Evolutionary conservation across 2,113 vertebrate genomes (phyloP).

Genomic region (Corythornis madagascariensis): DNA sequence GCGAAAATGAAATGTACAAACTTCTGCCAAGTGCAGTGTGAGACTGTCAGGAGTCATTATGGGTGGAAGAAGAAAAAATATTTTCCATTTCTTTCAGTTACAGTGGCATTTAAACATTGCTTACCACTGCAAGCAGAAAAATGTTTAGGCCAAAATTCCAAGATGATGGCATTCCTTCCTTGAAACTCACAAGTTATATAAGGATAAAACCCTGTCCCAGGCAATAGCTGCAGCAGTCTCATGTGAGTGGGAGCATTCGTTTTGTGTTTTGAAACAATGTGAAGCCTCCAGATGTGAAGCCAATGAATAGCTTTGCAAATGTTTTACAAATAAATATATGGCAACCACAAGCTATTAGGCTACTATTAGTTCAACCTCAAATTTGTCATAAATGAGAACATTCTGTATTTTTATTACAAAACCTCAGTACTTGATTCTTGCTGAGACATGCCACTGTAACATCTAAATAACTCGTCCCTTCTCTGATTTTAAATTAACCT

Average conservation of each 20-base stretch:
- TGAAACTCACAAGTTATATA: not conserved
- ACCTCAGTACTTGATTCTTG: not conserved
- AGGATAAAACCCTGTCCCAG: not conserved
- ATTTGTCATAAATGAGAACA: slow-evolving; percentile 27
- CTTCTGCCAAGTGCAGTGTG: not conserved
- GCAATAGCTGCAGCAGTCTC: not conserved
- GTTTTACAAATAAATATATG: slow-evolving; percentile 22
- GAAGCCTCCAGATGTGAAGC: slow-evolving; percentile 17
- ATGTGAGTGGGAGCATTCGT: not conserved
- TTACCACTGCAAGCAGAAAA: not conserved
- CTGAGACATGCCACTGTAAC: not conserved
- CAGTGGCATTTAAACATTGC: not conserved
- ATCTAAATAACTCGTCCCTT: not conserved
- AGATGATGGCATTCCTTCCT: not conserved
- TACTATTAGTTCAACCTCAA: slow-evolving; percentile 1
- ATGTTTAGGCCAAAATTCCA: not conserved
- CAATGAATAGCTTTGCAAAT: not conserved
- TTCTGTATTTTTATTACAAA: slow-evolving; percentile 12
- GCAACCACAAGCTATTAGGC: slow-evolving; percentile 5
- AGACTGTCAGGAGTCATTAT: not conserved
- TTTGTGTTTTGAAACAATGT: not conserved
- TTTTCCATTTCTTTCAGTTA: not conserved
- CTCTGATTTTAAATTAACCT: not conserved
- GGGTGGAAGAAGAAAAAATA: not conserved
- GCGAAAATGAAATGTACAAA: not conserved